A percentile compares a stretch with the other conserved stretches of the same genome.
Evolutionary conservation across 23 tunicate genomes (phyloP).

Genomic region (Phallusia fumigata): DNA sequence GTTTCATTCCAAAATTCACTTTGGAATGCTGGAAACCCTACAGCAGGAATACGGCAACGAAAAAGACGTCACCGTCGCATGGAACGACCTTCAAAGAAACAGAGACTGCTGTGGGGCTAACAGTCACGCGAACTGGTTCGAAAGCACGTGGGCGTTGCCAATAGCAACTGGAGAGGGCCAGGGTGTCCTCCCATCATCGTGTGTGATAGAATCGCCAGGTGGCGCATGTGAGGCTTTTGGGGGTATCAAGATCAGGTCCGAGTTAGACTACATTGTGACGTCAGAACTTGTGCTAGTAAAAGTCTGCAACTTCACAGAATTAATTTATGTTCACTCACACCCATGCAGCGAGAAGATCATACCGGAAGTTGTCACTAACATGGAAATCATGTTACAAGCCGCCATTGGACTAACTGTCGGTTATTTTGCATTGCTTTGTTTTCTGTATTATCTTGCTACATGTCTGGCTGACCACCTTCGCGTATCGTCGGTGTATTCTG

Average conservation of each 20-base stretch:
- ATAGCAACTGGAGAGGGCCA: background rate
- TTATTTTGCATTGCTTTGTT: too few species aligned
- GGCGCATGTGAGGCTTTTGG: background rate
- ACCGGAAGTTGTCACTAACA: too few species aligned
- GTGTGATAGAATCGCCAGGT: background rate
- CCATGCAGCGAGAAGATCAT: too few species aligned
- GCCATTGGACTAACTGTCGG: too few species aligned
- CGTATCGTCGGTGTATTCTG: background rate
- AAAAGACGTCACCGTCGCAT: background rate
- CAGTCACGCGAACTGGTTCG: background rate
- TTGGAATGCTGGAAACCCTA: background rate
- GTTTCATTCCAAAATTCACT: background rate
- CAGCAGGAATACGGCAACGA: background rate
- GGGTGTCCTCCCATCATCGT: background rate
- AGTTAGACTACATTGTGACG: too few species aligned
- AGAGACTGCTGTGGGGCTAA: background rate
- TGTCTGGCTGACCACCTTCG: background rate
- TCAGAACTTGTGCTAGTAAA: too few species aligned
- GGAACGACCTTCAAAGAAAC: background rate
- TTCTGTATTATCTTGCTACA: background rate
- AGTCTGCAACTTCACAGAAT: too few species aligned
- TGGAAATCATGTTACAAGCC: too few species aligned
- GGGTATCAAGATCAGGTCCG: background rate
- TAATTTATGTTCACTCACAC: too few species aligned
- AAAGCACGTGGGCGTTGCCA: background rate